Base-by-base conservation (phyloP, 64 coral and sea anemone species). In the Montipora efflorescens region DNA sequence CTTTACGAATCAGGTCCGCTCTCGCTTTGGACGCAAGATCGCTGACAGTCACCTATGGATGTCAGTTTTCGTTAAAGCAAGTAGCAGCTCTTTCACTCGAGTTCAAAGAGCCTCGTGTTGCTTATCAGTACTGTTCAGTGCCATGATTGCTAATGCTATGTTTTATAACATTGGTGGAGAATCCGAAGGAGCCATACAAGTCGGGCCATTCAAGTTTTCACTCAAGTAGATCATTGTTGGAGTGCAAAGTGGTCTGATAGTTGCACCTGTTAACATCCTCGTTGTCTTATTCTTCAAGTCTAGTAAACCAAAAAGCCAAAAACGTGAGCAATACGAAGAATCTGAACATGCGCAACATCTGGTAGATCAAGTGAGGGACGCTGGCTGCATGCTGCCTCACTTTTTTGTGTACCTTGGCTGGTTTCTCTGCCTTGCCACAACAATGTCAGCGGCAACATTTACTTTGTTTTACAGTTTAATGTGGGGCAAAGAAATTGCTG, bases 381-480 rank as follows among this genome's bases (percentile, higher is more conserved):
- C 50, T n/a, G 57, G 25, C 1, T 86, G 81, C 71, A 87, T 57
- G 11, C 47, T 94, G 22, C 93, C 95, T 51, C 95, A 89, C 70
- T 80, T 84, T 18, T 94, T 49, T 23, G 80, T 87, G 3, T 97
- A 88, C 49, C 18, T 97, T 15, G 92, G 82, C 25, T 97, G 95
- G 95, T 12, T 97, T 15, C 81, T 97, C 43, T 97, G 95, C 93
- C 78, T 94, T 25, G 20, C 82, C n/a, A 89, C 90, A 15, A 67
- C 94, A 1, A 55, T 87, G 18, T 59, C 82, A 9, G 94, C 95
- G 3, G 89, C 95, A 18, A 91, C 83, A 6, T 78, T 97, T 44
- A 97, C 93, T 0, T 94, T 97, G 8, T 90, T 91, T 16, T 97
- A 97, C 72, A 97, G 93, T 43, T 84, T 97, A 75, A 78, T 91